Percentiles rank a stretch among this genome's conserved stretches.
phyloP scores from a whole-genome alignment of 2,797 vertebrate genomes.

The Arrhamphus sclerolepis region DNA sequence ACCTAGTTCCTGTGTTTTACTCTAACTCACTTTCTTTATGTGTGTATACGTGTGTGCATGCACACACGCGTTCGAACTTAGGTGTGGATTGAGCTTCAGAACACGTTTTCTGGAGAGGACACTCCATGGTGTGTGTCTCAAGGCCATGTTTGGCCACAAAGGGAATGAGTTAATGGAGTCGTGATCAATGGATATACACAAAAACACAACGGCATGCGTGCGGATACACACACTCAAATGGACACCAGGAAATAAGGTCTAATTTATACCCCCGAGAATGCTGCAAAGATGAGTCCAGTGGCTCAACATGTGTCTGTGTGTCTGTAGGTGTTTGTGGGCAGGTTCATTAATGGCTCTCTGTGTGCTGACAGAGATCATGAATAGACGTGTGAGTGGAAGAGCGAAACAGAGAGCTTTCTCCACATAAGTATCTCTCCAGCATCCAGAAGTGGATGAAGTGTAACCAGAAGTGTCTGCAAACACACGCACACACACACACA shows the following conservation, averaged over 20 bases:
- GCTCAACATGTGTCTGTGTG: slow-evolving; percentile 23
- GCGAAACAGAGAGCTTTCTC: slow-evolving; percentile 11
- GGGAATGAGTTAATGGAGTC: slow-evolving; percentile 62
- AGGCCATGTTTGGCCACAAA: slow-evolving; percentile 55
- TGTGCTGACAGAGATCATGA: not conserved
- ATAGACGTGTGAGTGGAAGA: slow-evolving; percentile 5
- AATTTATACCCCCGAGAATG: slow-evolving; percentile 60
- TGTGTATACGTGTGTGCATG: slow-evolving; percentile 6
- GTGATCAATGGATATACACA: slow-evolving; percentile 52
- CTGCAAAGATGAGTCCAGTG: slow-evolving; percentile 37
- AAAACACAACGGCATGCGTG: slow-evolving; percentile 11
- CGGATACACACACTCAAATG: slow-evolving; percentile 16
- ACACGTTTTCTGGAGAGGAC: slow-evolving; percentile 49
- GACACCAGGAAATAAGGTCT: slow-evolving; percentile 35
- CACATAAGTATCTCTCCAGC: slow-evolving; percentile 36
- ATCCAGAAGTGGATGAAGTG: slow-evolving; percentile 56
- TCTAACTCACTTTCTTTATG: slow-evolving; percentile 16
- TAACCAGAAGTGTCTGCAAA: slow-evolving; percentile 42
- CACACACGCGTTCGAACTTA: slow-evolving; percentile 18
- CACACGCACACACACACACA: slow-evolving; percentile 13
- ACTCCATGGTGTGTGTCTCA: slow-evolving; percentile 47
- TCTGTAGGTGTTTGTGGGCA: slow-evolving; percentile 10
- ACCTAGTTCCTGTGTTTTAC: slow-evolving; percentile 11
- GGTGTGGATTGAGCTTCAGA: slow-evolving; percentile 44
- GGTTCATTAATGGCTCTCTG: not conserved